A percentile compares a stretch with the other conserved stretches of the same genome.
Evolutionary conservation across 2,888 invertebrate species (phyloP).

Genomic region (Himalopsyche kuldschensis): DNA sequence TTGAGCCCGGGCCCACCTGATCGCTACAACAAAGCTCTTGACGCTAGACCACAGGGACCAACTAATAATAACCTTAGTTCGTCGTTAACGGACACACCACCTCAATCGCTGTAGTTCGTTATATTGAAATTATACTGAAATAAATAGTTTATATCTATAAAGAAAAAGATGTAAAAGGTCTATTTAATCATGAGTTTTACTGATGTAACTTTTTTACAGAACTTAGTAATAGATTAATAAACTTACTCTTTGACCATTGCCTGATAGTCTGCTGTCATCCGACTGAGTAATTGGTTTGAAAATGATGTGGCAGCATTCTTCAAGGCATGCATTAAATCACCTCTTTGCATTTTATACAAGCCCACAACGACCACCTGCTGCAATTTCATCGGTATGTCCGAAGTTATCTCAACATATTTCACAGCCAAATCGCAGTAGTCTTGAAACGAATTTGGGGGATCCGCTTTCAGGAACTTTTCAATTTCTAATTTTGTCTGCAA

Average conservation of each 20-base stretch:
- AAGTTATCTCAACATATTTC: conserved; percentile 64
- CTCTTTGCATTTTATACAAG: conserved; percentile 83
- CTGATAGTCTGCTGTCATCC: conserved; percentile 82
- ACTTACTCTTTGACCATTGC: conserved; percentile 72
- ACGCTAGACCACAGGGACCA: too few species aligned
- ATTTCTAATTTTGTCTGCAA: conserved; percentile 65
- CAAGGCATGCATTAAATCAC: conserved; percentile 73
- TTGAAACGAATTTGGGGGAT: conserved; percentile 65
- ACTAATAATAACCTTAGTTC: too few species aligned
- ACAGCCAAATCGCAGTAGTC: conserved; percentile 64
- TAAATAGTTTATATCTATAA: too few species aligned
- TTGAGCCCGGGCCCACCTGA: too few species aligned
- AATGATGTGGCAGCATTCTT: conserved; percentile 69
- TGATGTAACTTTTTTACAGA: not conserved
- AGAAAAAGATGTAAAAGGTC: too few species aligned
- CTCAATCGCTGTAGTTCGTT: too few species aligned
- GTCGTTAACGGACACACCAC: too few species aligned
- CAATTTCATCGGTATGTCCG: conserved; percentile 61
- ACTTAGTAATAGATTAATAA: not conserved
- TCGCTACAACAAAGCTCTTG: too few species aligned
- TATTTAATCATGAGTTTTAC: too few species aligned
- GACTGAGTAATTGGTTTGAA: conserved; percentile 68
- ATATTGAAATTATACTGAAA: too few species aligned
- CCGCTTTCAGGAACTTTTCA: conserved; percentile 66
- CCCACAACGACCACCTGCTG: conserved; percentile 75